Conservation (phyloP, 2,113 vertebrate genomes). For the Zeus faber region DNA sequence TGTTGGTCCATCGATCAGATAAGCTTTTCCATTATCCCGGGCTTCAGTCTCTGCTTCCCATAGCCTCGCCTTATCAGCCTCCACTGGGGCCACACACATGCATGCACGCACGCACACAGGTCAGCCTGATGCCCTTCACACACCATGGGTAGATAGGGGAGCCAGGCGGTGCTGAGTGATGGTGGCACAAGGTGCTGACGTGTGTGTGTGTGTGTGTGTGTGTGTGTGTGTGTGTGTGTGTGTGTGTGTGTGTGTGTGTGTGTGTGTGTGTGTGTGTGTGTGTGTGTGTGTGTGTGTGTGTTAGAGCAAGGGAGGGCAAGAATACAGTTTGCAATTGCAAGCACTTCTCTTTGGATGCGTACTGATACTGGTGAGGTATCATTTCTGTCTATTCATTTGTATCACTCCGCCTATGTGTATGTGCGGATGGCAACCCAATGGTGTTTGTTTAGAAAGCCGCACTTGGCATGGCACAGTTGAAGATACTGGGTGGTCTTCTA, state of each 20-base stretch:
- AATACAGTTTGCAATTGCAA: conserved; percentile 59
- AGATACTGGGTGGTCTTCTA: conserved; percentile 75
- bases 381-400: conserved; percentile 72
- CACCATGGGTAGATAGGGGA: conserved; percentile 64
- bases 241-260: conserved; percentile 9
- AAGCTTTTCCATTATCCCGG: conserved; percentile 76
- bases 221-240: conserved; percentile 50
- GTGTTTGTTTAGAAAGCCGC: conserved; percentile 64
- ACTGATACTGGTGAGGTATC: conserved; percentile 64
- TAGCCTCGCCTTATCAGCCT: conserved; percentile 70
- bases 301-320: neutral
- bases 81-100: conserved; percentile 50
- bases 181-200: conserved; percentile 69
- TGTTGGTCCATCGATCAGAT: conserved; percentile 76
- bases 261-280: neutral
- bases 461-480: conserved; percentile 64
- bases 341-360: conserved; percentile 63
- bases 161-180: conserved; percentile 66
- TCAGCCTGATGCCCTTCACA: conserved; percentile 74
- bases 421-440: conserved; percentile 50
- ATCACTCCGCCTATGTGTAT: conserved; percentile 40
- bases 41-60: conserved; percentile 72
- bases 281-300: conserved; percentile 3
- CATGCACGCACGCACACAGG: conserved; percentile 36
- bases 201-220: conserved; percentile 55